Evolutionary conservation across 2,797 vertebrate genomes (phyloP), one percentile per base, ranked within the genome.

Genomic region (Enteromius afrohamiltoni): DNA sequence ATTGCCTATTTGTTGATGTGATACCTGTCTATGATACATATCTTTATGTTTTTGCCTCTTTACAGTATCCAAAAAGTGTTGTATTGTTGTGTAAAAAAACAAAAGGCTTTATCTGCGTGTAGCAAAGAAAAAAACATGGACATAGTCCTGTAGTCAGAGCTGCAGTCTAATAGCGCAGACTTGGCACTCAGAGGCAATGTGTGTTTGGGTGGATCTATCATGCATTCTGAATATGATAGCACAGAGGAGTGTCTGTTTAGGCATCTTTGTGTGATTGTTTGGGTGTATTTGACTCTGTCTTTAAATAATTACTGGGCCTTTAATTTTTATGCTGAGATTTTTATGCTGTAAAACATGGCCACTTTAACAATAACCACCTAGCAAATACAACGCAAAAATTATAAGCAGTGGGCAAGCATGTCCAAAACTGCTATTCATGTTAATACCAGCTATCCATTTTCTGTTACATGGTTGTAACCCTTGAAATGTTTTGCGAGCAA

Each of bases 261-360:
- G 19, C 13, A 55, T 55, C 19, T 70, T 51, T 40, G 73, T n/a
- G 31, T 71, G 40, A 3, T 14, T 64, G 23, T 23, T 47, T 51
- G 31, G 10, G 37, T 69, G 47, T 64, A 17, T 53, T 31, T 53
- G 23, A 60, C 34, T 21, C 13, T 3, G 14, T 11, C 13, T 60
- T 42, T 69, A 21, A 58, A 55, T 58, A 6, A 45, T 31, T n/a
- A 17, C 23, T 75, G 37, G 14, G 29, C 9, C 53, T 58, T 58
- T 11, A 79, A 87, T 76, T 49, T 14, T 23, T 37, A 60, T 23
- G 34, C 45, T 37, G 65, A 55, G 83, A 85, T 77, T 49, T 14
- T 19, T 37, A 62, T 26, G 51, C 64, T 29, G 77, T 77, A 64
- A 29, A 31, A 62, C 47, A 76, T n/a, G 10, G 14, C 77, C 4